Evolutionary conservation across 2,113 vertebrate species (phyloP), one percentile per base, ranked within the genome.

Genomic region (Corythornis vintsioides): DNA sequence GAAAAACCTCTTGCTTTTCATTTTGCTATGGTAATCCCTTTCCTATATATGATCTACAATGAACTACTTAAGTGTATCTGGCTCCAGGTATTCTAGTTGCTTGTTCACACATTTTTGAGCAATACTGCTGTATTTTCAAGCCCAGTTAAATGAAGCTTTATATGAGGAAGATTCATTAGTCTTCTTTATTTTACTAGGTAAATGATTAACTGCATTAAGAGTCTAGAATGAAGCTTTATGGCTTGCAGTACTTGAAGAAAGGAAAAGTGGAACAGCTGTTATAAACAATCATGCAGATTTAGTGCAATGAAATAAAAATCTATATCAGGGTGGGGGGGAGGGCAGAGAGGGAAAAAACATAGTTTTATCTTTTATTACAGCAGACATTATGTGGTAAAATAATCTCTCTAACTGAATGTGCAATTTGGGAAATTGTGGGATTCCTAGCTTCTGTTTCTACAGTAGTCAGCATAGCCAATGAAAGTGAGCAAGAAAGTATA

Each of bases 101-200:
- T 79, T 69, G 15, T 78, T 92, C 89, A 72, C 67, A 83, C 6
- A 29, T 73, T 48, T 69, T 79, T 85, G 64, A 91, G 64, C 29
- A 81, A 83, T 53, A 69, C 18, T 60, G 25, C 19, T 72, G 6
- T 26, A 65, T n/a, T 91, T 69, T 86, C 63, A 88, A 75, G 31
- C 50, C n/a, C 38, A 90, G 52, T 31, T 79, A 88, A 79, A 87
- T 48, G 61, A 80, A 86, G 66, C 31, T 88, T 93, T 92, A 83
- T 79, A 78, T 7, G 5, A 53, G 13, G 76, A 96, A 91, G 89
- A 93, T 88, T 93, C 89, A 88, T 93, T 77, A 93, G 48, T 45
- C 81, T 56, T 86, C 82, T 76, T 91, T 91, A 75, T 93, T 97
- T 97, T 95, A 93, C 83, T 92, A 91, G 69, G 77, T 81, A 94